Evolutionary conservation across 2,113 vertebrate genomes (phyloP), one percentile per base, ranked within the genome.

Genomic region (Nanorana parkeri): DNA sequence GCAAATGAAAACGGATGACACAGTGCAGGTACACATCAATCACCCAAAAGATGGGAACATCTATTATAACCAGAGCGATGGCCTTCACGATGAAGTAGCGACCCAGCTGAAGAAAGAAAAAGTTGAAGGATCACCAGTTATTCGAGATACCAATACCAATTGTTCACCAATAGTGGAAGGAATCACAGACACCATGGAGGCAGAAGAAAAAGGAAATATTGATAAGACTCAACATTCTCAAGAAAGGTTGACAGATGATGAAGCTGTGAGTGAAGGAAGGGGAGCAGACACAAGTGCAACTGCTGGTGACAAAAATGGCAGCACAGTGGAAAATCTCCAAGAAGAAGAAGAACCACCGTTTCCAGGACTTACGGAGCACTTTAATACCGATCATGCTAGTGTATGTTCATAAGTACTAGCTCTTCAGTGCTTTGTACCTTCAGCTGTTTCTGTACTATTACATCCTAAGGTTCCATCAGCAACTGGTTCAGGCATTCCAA

Each of bases 21-120:
- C 74, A 17, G 88, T 85, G 20, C 86, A 87, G 68, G 88, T 85
- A 20, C 86, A 87, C 68, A 85, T 76, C 3, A 82, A 84, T 54
- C 84, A 86, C 78, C 89, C 74, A 66, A 80, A 47, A 23, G 83
- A 81, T 0, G 29, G 83, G 0, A 75, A 87, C 51, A 58, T 47
- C 81, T 84, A 87, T 51, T 87, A 86, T 58, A 75, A 75, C 75
- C 83, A 77, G 11, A 80, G 66, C 0, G 83, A 84, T 29, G 75
- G n/a, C 1, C 1, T 83, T 0, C 77, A 76, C 16, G 79, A 75
- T 71, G 4, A 68, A 0, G 28, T 58, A n/a, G 26, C 17, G 16
- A 64, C 67, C 1, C 5, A 15, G 51, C 80, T 23, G n/a, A 68
- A 41, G 17, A 75, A 75, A 28, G 52, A 17, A 0, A 83, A 64